phyloP scores from a whole-genome alignment of 1,140 invertebrate species.

The Pogonognathellus flavescens region DNA sequence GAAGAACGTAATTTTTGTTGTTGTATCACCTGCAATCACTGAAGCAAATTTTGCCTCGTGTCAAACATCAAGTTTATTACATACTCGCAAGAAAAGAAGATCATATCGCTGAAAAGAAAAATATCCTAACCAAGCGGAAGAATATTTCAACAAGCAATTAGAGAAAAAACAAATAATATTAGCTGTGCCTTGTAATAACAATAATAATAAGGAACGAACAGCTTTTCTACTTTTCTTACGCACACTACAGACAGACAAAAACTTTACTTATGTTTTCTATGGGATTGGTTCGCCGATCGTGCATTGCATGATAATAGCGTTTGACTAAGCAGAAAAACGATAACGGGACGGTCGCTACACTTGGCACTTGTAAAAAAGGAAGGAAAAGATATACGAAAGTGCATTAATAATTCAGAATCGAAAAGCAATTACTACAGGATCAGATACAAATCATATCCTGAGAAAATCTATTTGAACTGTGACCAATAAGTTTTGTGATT shows the following conservation, averaged over 20 bases:
- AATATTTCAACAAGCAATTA: conserved; percentile 16
- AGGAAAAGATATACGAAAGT: too few species aligned
- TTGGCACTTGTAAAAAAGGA: too few species aligned
- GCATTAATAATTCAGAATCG: not conserved
- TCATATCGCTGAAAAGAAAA: not conserved
- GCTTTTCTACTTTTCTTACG: conserved; percentile 5
- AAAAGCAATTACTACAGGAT: not conserved
- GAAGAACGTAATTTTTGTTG: too few species aligned
- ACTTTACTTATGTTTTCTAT: not conserved
- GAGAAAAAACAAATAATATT: not conserved
- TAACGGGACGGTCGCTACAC: too few species aligned
- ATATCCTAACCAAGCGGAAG: not conserved
- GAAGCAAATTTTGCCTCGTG: too few species aligned
- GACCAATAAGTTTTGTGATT: conserved; percentile 6
- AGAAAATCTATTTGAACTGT: conserved; percentile 34
- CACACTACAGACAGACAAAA: not conserved
- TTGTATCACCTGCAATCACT: too few species aligned
- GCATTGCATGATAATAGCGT: not conserved
- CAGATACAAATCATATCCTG: not conserved
- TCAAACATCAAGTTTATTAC: too few species aligned
- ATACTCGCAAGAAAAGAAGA: too few species aligned
- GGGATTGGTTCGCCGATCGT: conserved; percentile 1
- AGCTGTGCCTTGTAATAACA: too few species aligned
- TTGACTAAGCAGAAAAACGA: too few species aligned
- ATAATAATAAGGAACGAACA: not conserved